Conservation (phyloP, 2,113 vertebrate species). For the Romanogobio albipinnatus region DNA sequence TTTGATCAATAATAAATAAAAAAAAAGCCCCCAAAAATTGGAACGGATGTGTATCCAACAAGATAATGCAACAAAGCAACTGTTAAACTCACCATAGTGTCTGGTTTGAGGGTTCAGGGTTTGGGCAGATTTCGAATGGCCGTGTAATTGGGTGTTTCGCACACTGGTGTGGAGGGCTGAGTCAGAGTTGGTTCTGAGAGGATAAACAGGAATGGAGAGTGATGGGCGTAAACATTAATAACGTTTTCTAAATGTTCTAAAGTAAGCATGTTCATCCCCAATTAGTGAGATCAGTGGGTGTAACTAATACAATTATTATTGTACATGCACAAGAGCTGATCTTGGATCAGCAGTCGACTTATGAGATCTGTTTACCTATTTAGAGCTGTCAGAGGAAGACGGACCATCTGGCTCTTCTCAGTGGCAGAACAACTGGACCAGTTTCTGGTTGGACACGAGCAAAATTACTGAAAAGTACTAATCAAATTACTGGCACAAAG, state of each 20-base stretch:
- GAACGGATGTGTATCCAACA: no score
- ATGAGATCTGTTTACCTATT: constrained; percentile 75
- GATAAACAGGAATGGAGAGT: background rate
- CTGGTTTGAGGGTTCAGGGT: constrained; percentile 60
- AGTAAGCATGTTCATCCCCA: background rate
- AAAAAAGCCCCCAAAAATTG: no score
- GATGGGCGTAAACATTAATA: background rate
- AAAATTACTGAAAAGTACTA: background rate
- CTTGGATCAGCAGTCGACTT: background rate
- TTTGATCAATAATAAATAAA: no score
- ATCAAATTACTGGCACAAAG: background rate
- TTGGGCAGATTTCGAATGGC: constrained; percentile 67
- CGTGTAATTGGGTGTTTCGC: constrained; percentile 76
- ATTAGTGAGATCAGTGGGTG: background rate
- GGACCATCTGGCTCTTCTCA: constrained; percentile 80
- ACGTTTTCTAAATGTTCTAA: background rate
- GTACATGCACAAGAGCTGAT: background rate
- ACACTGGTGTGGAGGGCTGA: constrained; percentile 86
- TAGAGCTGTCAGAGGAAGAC: constrained; percentile 77
- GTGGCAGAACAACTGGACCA: constrained; percentile 75
- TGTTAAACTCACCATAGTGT: constrained; percentile 70
- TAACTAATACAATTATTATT: no score
- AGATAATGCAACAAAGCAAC: background rate
- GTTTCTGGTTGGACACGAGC: constrained; percentile 65
- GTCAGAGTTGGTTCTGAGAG: constrained; percentile 81